Percentiles rank a stretch among this genome's conserved stretches.
Evolutionary conservation across 2,113 vertebrate genomes (phyloP).

Genomic region (Aegithalos caudatus): DNA sequence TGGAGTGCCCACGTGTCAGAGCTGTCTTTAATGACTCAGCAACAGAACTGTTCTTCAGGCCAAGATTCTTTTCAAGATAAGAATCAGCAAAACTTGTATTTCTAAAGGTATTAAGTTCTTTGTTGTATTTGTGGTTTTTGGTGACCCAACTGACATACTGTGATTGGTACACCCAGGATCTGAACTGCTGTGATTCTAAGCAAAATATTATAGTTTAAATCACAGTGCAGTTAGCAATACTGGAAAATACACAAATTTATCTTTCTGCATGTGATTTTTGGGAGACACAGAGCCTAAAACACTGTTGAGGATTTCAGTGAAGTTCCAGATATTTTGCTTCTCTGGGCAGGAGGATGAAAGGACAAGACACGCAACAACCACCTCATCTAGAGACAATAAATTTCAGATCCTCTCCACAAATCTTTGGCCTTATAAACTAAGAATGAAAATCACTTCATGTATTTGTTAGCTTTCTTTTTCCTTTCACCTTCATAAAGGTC

Average conservation of each 20-base stretch:
- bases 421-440: not conserved
- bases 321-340: not conserved
- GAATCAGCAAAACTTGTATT: not conserved
- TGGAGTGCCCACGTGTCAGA: not conserved
- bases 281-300: not conserved
- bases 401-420: not conserved
- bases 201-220: not conserved
- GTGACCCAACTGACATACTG: accelerated
- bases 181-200: not conserved
- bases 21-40: not conserved
- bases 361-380: not conserved
- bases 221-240: not conserved
- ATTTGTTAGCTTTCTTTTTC: not conserved
- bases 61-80: not conserved
- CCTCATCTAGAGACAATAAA: not conserved
- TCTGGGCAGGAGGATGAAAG: accelerated
- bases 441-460: not conserved
- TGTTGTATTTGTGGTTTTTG: not conserved
- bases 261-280: not conserved
- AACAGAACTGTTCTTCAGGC: not conserved
- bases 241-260: not conserved
- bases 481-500: not conserved
- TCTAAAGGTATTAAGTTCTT: not conserved
- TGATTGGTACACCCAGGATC: not conserved
- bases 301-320: not conserved